Evolutionary conservation across 2,888 invertebrate species (phyloP).

Genomic region (Standfussiana lucernea): DNA sequence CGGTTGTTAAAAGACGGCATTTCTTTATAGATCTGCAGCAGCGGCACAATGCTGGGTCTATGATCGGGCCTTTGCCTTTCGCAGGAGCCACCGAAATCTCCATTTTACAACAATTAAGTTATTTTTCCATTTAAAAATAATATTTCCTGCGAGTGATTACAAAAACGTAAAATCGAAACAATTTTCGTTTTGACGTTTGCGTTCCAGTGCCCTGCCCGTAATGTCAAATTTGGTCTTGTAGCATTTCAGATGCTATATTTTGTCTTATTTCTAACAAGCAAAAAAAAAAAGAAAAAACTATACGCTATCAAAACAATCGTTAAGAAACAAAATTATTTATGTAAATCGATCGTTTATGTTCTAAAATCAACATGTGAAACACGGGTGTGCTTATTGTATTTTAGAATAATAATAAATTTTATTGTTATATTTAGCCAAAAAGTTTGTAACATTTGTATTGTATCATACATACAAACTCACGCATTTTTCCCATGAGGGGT

Average conservation of each 20-base stretch:
- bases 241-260: constrained; percentile 4
- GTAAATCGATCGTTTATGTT: background rate
- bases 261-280: background rate
- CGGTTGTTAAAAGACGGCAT: constrained; percentile 82
- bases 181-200: constrained; percentile 43
- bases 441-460: background rate
- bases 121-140: constrained; percentile 63
- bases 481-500: no score
- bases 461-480: no score
- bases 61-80: constrained; percentile 80
- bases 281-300: background rate
- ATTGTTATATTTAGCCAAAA: background rate
- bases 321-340: background rate
- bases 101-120: constrained; percentile 68
- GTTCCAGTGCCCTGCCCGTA: constrained; percentile 3
- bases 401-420: background rate
- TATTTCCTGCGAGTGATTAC: constrained; percentile 25
- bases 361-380: background rate
- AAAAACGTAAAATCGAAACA: constrained; percentile 49
- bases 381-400: background rate
- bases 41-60: constrained; percentile 85
- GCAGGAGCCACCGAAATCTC: constrained; percentile 60
- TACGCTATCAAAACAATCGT: background rate
- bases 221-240: background rate
- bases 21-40: constrained; percentile 87